Base-by-base conservation (phyloP, 1,140 invertebrate species). In the Drosophila malerkotliana region DNA sequence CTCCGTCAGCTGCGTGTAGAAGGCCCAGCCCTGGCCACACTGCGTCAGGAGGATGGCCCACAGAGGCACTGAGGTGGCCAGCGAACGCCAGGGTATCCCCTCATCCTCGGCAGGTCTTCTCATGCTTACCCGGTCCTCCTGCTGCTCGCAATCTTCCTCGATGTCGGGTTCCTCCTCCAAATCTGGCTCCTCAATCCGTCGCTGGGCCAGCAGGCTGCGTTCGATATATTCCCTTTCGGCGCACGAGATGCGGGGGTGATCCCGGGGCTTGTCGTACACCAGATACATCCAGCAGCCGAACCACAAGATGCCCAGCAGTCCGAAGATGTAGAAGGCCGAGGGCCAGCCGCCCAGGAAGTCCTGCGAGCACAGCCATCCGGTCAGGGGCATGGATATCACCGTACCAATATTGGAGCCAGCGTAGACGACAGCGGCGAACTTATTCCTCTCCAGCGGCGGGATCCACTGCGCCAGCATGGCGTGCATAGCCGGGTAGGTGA, bases 1-100 rank as follows among this genome's bases (percentile, higher is more conserved):
- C 90, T 98, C 97, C 0, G 97, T 98, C 4, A 99, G 93, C 82
- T 99, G 95, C 14, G 97, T 99, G 92, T 99, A 99, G 92, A 98
- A 98, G 3, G 96, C 96, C 97, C 98, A 99, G 48, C 97, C 95
- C 83, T 98, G 96, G 45, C 97, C 97, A 89, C 98, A 97, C 90
- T 99, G 97, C 6, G 97, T 97, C 12, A 97, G 93, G 5, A 96
- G 92, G 60, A 96, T 96, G 1, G 97, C 97, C 97, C 97, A 98
- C 47, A 98, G 93, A 0, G 98, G 97, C 9, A 95, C 82, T 49
- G 96, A 98, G 1, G 94, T 97, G 9, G 97, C 92, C 72, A 99
- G 95, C 39, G 94, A 93, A 32, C 92, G 76, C 97, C 97, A 98
- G 2, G 97, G 97, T 63, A 91, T 91, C 0, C 39, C 32, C 7